These are phyloP conservation scores for Acinonyx jubatus DNA, from an alignment of 2,113 vertebrate genomes.

Conservation along the genomic window DNA sequence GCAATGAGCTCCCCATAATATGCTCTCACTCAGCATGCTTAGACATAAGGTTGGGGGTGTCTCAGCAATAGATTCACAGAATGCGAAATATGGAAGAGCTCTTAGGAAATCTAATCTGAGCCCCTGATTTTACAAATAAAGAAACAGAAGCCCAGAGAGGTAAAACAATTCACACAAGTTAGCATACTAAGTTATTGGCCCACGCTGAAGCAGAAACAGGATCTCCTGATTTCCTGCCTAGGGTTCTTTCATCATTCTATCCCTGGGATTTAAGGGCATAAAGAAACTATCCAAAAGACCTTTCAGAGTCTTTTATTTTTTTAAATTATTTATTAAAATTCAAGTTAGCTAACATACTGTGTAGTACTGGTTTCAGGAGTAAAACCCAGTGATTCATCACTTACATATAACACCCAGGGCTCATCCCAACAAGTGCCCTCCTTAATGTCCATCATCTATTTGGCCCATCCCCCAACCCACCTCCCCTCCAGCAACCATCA, in stretches of 20 bases:
- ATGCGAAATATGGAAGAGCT: background rate
- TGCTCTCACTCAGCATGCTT: background rate
- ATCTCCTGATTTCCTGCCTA: background rate
- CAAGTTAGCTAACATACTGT: too few relatives aligned
- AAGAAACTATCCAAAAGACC: background rate
- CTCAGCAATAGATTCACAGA: background rate
- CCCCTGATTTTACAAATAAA: background rate
- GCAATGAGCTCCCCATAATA: background rate
- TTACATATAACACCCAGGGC: too few relatives aligned
- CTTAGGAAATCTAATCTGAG: conserved; percentile 11
- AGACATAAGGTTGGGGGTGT: background rate
- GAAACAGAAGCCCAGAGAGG: background rate
- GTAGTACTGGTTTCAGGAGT: too few relatives aligned
- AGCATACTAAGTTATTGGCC: background rate
- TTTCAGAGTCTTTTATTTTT: background rate
- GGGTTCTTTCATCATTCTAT: background rate
- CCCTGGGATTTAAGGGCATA: background rate
- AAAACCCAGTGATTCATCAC: too few relatives aligned
- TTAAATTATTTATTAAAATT: too few relatives aligned
- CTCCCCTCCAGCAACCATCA: too few relatives aligned
- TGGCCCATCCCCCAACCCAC: too few relatives aligned
- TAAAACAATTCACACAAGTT: background rate
- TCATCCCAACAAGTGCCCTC: too few relatives aligned
- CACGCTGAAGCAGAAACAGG: background rate
- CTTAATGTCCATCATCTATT: too few relatives aligned